Conservation (phyloP, 2,113 vertebrate genomes). For the Erinaceus europaeus region DNA sequence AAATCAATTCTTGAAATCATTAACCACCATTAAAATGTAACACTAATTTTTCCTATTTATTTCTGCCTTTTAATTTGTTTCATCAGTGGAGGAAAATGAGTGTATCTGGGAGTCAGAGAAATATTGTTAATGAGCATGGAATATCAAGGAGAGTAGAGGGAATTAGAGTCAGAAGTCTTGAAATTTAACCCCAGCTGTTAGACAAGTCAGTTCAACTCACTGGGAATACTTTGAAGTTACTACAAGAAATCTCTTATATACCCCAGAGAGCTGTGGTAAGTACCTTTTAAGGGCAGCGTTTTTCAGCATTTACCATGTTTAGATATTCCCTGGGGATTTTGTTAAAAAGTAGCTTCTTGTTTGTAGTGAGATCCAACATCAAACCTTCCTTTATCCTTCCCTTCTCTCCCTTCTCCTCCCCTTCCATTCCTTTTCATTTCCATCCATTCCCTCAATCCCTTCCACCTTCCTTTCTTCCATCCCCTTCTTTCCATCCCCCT, state of each 20-base stretch:
- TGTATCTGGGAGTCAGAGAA: neutral
- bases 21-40: constrained; percentile 34
- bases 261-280: neutral
- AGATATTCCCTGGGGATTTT: neutral
- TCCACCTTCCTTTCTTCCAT: no score
- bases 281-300: neutral
- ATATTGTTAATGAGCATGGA: neutral
- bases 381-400: no score
- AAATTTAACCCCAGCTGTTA: neutral
- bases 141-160: neutral
- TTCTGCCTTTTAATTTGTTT: neutral
- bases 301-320: neutral
- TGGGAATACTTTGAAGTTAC: neutral
- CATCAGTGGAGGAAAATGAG: neutral
- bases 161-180: neutral
- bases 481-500: no score
- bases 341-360: neutral
- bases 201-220: neutral
- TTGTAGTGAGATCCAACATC: neutral
- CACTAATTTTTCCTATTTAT: constrained; percentile 36
- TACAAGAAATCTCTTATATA: neutral
- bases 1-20: constrained; percentile 48
- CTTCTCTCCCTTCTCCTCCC: no score
- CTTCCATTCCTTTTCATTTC: no score
- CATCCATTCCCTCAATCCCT: no score